These are phyloP conservation scores for Champsocephalus esox DNA, from an alignment of 2,797 vertebrate genomes.

Conservation along the genomic window DNA sequence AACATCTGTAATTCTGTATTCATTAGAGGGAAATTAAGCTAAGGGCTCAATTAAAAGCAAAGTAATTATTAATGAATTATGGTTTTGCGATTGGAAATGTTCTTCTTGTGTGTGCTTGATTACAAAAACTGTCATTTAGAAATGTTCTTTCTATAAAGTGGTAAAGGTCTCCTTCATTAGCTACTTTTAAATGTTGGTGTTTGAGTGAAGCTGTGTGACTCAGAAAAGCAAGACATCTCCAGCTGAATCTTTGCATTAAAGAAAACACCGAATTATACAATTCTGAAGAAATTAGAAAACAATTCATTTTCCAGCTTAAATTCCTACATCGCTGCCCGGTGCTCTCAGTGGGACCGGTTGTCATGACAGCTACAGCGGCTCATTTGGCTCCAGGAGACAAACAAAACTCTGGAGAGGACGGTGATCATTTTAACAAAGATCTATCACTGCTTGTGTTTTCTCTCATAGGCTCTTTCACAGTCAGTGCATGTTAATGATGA, in stretches of 20 bases:
- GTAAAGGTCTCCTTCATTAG: not conserved
- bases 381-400: conserved; percentile 29
- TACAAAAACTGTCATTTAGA: not conserved
- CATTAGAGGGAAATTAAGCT: not conserved
- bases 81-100: not conserved
- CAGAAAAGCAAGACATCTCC: not conserved
- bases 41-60: not conserved
- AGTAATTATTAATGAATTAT: not conserved
- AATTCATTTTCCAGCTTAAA: conserved; percentile 1
- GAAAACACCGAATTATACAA: not conserved
- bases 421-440: conserved; percentile 6
- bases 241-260: not conserved
- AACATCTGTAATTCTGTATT: not conserved
- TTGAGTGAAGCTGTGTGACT: not conserved
- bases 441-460: not conserved
- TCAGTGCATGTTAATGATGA: not conserved
- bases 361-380: conserved; percentile 47
- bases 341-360: conserved; percentile 23
- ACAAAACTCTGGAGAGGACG: not conserved
- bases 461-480: not conserved
- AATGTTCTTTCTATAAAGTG: not conserved
- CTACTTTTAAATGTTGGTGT: not conserved
- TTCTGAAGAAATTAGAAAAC: not conserved
- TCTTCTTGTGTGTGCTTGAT: not conserved
- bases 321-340: not conserved